Base-by-base conservation (phyloP, 37 sponge, comb jelly and placozoan species). In the Diacarnus erythraeanus region DNA sequence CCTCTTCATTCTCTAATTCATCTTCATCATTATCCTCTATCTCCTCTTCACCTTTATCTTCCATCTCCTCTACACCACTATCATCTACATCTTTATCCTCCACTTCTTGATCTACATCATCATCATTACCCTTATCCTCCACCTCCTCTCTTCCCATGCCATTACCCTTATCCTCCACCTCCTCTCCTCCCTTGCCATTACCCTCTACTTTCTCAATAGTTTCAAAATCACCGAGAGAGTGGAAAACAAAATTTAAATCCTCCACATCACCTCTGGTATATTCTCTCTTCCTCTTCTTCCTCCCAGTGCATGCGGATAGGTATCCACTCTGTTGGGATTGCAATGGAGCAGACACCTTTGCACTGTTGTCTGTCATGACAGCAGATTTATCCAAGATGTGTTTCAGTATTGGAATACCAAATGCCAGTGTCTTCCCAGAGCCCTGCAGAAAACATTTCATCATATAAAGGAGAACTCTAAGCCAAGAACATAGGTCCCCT, bases 381-480 rank as follows among this genome's bases (percentile, higher is more conserved):
- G n/a, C n/a, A n/a, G n/a, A n/a, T n/a, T 60, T 20, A 6, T 21
- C 75, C 36, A 99, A 69, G n/a, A 94, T 81, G 44, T 91, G 68
- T 21, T 87, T 57, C 1, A 99, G 72, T 6, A 99, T 79, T 30
- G 99, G 97, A 42, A 99, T 86, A 12, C 89, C 90, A 80, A 92
- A 99, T 2, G 97, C 97, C 42, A 99, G 86, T 0, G 96, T 95
- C 80, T 92, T 92, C 29, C 93, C 92, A 27, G 93, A 95, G 2
- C 96, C 92, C 90, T 90, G 42, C 29, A 83, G 40, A 29, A 38
- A 25, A 25, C 4, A 60, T 60, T 60, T 4, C 9, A 30, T 65
- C 5, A 65, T 25, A 65, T 3, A 15, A 65, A 30, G 5, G 33
- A 65, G 5, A 65, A 65, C 56, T 20, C 10, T 17, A 54, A 54